Conservation (phyloP, 2,113 vertebrate genomes). For the Panurus biarmicus region DNA sequence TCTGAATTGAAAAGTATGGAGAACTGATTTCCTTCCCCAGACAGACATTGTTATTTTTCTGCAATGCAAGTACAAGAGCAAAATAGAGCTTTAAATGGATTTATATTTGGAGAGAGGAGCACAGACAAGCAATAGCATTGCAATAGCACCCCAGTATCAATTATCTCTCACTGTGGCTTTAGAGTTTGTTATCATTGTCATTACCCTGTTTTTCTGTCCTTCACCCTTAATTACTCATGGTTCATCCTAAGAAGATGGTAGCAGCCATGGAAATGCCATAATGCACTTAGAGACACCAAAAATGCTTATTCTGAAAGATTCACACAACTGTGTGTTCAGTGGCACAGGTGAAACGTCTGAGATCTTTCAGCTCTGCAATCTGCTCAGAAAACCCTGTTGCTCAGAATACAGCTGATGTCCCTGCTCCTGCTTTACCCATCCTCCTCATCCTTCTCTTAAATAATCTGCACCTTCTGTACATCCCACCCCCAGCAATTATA, state of each 20-base stretch:
- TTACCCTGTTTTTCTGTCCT: not conserved
- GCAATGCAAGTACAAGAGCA: not conserved
- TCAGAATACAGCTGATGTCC: not conserved
- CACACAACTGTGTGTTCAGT: not conserved
- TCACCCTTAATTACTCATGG: not conserved
- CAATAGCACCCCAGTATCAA: not conserved
- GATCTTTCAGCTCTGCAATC: not conserved
- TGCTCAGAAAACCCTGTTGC: not conserved
- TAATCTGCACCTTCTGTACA: not conserved
- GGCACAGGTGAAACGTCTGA: not conserved
- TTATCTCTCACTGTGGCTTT: not conserved
- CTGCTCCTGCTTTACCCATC: not conserved
- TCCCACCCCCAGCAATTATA: rapidly evolving
- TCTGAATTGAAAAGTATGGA: not conserved
- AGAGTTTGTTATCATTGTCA: not conserved
- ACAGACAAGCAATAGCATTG: not conserved
- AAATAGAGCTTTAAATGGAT: not conserved
- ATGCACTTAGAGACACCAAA: not conserved
- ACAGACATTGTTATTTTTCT: not conserved
- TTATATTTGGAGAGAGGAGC: not conserved
- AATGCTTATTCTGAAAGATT: not conserved
- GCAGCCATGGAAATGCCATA: not conserved
- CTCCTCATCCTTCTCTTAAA: not conserved
- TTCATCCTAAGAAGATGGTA: not conserved
- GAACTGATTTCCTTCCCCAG: not conserved